Evolutionary conservation across 1,140 invertebrate genomes (phyloP).

Genomic region (Philaenus spumarius): DNA sequence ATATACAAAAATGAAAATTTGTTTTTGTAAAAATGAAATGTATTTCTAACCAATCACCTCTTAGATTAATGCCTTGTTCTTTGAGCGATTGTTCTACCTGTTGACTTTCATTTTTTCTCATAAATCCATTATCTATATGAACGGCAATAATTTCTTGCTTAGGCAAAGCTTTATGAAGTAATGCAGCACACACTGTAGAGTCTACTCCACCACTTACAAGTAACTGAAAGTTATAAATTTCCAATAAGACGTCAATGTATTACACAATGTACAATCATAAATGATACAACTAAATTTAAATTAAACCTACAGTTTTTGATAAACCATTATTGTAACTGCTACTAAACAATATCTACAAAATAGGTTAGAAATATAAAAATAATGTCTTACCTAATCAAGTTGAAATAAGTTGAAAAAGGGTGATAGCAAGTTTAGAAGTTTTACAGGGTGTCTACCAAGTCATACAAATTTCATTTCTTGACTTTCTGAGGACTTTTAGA

Average conservation of each 20-base stretch:
- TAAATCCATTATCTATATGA: conserved; percentile 99
- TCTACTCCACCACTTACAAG: conserved; percentile 96
- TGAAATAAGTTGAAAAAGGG: no score
- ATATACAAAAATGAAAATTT: no score
- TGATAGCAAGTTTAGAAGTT: no score
- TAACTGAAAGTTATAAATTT: no score
- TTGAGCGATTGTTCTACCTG: conserved; percentile 81
- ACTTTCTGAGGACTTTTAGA: no score
- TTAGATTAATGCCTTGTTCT: conserved; percentile 79
- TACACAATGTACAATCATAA: neutral
- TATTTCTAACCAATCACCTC: conserved; percentile 46
- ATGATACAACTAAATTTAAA: neutral
- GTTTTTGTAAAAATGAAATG: no score
- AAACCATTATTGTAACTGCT: no score
- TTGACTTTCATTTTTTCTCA: conserved; percentile 91
- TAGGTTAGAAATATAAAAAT: no score
- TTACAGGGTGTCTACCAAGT: no score
- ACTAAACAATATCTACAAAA: no score
- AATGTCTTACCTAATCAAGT: no score
- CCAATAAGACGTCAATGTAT: conserved; percentile 4
- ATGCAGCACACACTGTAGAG: conserved; percentile 94
- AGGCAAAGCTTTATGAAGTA: conserved; percentile 82
- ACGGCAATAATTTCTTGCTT: conserved; percentile 91
- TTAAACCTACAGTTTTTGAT: conserved; percentile 11
- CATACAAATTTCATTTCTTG: no score